These are phyloP conservation scores for Cydia splendana DNA, from an alignment of 1,140 invertebrate genomes.

Conservation along the genomic window DNA sequence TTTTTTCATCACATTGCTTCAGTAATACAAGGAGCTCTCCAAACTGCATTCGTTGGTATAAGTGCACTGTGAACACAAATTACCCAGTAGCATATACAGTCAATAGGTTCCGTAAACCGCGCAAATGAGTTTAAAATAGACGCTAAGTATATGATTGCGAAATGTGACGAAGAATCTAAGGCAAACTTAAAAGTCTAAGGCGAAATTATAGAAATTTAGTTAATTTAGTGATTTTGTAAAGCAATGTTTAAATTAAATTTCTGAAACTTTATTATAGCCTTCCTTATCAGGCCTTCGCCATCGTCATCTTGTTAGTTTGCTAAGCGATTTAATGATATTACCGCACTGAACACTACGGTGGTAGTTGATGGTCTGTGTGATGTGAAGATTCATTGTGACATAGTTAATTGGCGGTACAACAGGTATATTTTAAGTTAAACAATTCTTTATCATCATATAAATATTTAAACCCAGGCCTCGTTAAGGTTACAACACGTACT, in stretches of 20 bases:
- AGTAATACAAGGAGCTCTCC: too few relatives aligned
- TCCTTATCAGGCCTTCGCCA: not conserved
- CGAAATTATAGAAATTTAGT: not conserved
- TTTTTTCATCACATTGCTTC: too few relatives aligned
- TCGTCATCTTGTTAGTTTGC: too few relatives aligned
- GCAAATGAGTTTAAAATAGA: constrained; percentile 6
- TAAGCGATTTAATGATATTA: too few relatives aligned
- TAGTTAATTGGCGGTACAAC: not conserved
- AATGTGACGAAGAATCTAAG: not conserved
- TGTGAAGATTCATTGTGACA: not conserved
- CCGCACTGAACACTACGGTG: too few relatives aligned
- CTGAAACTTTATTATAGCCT: not conserved
- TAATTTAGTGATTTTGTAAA: too few relatives aligned
- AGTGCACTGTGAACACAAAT: constrained; percentile 16
- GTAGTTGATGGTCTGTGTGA: too few relatives aligned
- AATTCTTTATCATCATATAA: not conserved
- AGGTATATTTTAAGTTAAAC: not conserved
- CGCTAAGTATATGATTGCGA: not conserved
- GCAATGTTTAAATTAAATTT: not conserved
- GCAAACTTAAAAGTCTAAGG: not conserved
- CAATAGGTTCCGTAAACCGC: not conserved
- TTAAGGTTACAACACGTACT: constrained; percentile 11
- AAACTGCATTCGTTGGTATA: constrained; percentile 5
- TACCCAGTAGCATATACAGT: not conserved
- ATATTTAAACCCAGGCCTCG: not conserved